Evolutionary conservation across 2,888 invertebrate genomes (phyloP).

Genomic region (Erpobdella octoculata): DNA sequence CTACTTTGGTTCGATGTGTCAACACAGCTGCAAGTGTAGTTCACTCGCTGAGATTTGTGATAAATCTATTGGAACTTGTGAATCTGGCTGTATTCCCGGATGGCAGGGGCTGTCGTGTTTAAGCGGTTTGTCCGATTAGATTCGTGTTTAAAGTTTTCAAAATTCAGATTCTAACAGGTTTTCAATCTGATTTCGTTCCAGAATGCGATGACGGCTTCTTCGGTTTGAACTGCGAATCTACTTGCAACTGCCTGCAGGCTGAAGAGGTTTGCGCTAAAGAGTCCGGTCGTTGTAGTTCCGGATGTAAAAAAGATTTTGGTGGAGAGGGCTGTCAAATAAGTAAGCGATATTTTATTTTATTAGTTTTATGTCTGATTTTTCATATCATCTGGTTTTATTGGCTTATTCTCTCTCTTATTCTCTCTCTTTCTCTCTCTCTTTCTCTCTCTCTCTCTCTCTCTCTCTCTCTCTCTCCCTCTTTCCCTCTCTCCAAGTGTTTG

Average conservation of each 20-base stretch:
- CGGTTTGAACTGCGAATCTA: conserved; percentile 45
- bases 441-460: background rate
- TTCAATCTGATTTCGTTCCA: too few species aligned
- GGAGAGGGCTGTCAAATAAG: conserved; percentile 47
- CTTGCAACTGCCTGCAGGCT: conserved; percentile 45
- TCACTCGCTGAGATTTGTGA: conserved; percentile 44
- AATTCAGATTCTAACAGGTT: too few species aligned
- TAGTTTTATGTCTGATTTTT: background rate
- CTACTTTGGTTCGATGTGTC: conserved; percentile 47
- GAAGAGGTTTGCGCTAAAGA: conserved; percentile 46
- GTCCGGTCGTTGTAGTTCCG: conserved; percentile 44
- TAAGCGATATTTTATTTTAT: conserved; percentile 36
- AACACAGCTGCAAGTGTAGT: conserved; percentile 46
- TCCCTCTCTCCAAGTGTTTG: background rate
- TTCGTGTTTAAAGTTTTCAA: background rate
- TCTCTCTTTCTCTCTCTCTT: too few species aligned
- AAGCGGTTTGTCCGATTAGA: conserved; percentile 22
- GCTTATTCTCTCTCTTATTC: background rate
- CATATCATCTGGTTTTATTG: background rate
- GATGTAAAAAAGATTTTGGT: conserved; percentile 45
- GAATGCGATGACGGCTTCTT: conserved; percentile 46
- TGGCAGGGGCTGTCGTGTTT: conserved; percentile 47
- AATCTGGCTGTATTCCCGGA: conserved; percentile 44
- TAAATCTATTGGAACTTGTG: conserved; percentile 44
- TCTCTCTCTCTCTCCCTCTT: background rate